A percentile compares a stretch with the other conserved stretches of the same genome.
phyloP scores from a whole-genome alignment of 2,888 invertebrate species.

The Germaria angustata region DNA sequence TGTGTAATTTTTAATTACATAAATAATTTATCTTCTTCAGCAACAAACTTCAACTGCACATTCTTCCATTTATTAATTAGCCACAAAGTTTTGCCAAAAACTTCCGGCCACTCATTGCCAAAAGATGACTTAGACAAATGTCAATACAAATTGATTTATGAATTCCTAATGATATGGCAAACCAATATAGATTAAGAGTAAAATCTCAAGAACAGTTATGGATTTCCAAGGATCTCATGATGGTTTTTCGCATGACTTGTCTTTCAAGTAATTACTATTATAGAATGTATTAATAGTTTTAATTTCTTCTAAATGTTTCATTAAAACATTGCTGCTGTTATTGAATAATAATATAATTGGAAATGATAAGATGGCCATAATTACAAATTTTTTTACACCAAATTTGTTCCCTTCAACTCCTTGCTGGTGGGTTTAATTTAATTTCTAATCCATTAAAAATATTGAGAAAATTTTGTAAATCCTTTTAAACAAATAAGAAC shows the following conservation, averaged over 20 bases:
- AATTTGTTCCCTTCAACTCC: background rate
- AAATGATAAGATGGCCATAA: background rate
- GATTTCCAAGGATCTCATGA: too few species aligned
- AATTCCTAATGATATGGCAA: conserved; percentile 61
- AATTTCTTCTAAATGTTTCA: conserved; percentile 17
- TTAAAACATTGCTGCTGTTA: background rate
- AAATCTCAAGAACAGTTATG: background rate
- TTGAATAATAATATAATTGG: background rate
- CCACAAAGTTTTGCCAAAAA: conserved; percentile 51
- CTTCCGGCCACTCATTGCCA: conserved; percentile 29
- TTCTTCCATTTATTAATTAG: conserved; percentile 62
- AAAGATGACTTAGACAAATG: conserved; percentile 53
- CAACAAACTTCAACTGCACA: conserved; percentile 35
- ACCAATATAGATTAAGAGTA: conserved; percentile 4
- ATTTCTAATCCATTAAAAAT: conserved; percentile 8
- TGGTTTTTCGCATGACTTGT: background rate
- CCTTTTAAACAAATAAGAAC: too few species aligned
- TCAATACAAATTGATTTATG: conserved; percentile 65
- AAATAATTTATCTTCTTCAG: conserved; percentile 63
- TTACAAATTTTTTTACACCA: background rate
- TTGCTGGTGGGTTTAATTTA: conserved; percentile 38
- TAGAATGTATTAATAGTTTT: background rate
- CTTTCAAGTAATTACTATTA: background rate
- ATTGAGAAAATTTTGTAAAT: conserved; percentile 27
- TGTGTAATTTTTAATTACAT: conserved; percentile 37